These are phyloP conservation scores for Platyscapa corneri DNA, from an alignment of 1,140 invertebrate species.

Conservation along the genomic window DNA sequence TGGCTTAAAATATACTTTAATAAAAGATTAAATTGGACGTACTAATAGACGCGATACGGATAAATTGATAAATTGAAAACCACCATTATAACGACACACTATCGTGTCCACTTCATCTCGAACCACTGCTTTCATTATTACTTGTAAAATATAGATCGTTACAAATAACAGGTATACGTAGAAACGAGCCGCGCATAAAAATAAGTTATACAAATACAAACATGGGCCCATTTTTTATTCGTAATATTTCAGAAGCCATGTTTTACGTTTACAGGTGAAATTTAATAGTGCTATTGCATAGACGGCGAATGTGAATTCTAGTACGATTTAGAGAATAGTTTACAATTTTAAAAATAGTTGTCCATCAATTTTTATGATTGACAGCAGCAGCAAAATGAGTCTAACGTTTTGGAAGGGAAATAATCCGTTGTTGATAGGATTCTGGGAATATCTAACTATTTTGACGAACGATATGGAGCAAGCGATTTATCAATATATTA, in stretches of 20 bases:
- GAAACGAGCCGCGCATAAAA: neutral
- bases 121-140: neutral
- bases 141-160: neutral
- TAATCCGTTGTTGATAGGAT: neutral
- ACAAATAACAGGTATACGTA: neutral
- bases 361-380: slow-evolving; percentile 18
- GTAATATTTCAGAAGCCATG: neutral
- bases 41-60: neutral
- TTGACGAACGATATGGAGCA: neutral
- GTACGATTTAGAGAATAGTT: slow-evolving; percentile 4
- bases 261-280: neutral
- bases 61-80: neutral
- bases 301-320: neutral
- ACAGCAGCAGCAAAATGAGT: neutral
- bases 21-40: neutral
- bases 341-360: slow-evolving; percentile 3
- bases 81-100: neutral
- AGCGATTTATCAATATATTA: neutral
- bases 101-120: neutral
- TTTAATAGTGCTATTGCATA: neutral
- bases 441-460: neutral
- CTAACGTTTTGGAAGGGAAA: neutral
- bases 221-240: neutral
- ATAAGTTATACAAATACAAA: neutral
- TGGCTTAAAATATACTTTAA: neutral